Percentiles rank a stretch among this genome's conserved stretches.
Evolutionary conservation across 2,888 invertebrate genomes (phyloP).

Genomic region (Acleris emargana): DNA sequence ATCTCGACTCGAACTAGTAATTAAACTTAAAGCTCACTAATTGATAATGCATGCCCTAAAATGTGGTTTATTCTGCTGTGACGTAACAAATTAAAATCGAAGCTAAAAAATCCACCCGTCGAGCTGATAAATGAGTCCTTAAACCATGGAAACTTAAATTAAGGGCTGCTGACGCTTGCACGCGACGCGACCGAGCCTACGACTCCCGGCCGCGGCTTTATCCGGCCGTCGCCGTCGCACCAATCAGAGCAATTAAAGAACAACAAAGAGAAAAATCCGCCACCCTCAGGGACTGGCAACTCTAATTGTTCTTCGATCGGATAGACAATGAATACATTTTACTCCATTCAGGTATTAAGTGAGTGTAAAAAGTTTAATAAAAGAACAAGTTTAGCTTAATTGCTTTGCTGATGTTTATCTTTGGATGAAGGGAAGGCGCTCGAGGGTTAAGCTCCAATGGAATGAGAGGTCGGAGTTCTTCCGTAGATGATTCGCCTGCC

Average conservation of each 20-base stretch:
- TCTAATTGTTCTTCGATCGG: slow-evolving; percentile 52
- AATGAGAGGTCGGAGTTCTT: no score
- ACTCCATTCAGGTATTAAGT: slow-evolving; percentile 9
- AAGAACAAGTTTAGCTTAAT: slow-evolving; percentile 13
- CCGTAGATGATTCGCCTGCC: no score
- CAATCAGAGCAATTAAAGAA: slow-evolving; percentile 76
- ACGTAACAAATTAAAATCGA: not conserved
- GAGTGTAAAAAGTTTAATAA: slow-evolving; percentile 19
- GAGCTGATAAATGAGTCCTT: no score
- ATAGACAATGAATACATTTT: slow-evolving; percentile 25
- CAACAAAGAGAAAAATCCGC: slow-evolving; percentile 64
- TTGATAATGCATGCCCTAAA: no score
- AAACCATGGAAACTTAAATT: slow-evolving; percentile 46
- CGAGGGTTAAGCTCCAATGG: not conserved
- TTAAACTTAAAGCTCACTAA: no score
- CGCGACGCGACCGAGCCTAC: slow-evolving; percentile 53
- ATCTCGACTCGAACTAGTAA: no score
- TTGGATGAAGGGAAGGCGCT: not conserved
- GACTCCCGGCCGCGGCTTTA: slow-evolving; percentile 65
- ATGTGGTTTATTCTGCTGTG: not conserved
- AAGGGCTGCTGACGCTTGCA: slow-evolving; percentile 58
- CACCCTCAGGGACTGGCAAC: slow-evolving; percentile 45
- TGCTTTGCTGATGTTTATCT: slow-evolving; percentile 18
- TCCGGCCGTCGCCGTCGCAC: slow-evolving; percentile 64
- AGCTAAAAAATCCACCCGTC: not conserved